Base-by-base conservation (phyloP, 1,140 invertebrate species). In the Zelostemma sp. region DNA sequence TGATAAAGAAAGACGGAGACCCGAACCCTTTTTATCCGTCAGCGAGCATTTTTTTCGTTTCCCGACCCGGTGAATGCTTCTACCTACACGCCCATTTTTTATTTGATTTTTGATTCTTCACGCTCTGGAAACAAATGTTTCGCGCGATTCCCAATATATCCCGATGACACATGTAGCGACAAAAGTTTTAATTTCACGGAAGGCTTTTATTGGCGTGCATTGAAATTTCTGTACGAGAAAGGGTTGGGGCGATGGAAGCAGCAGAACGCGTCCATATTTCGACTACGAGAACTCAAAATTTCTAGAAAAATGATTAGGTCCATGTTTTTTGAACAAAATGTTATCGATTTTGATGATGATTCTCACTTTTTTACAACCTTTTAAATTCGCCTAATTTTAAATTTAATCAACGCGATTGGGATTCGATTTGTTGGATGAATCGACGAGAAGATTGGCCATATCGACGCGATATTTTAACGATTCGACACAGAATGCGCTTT, bases 71-170 rank as follows among this genome's bases (percentile, higher is more conserved):
- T 55, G 46, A 67, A 63, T 51, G 40, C 55, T 73, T 60, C 64
- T 58, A 63, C 53, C 57, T 38, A 60, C 60, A 71, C 72, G 72
- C 77, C 74, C 75, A 68, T 77, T 79, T 80, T 77, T 82, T 85
- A 84, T 85, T 85, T 85, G 83, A 84, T 84, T 73, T 82, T 78
- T 53, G 31, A 84, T 85, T 84, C 53, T 74, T 12, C 78, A 84
- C 80, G 80, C 80, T 59, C 63, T 62, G 72, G 53, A 68, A 71
- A 28, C 72, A 81, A 85, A 83, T 85, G 76, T 79, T 75, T 83
- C 78, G 78, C 83, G 79, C 80, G 81, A 83, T 83, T 83, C 79
- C 73, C 78, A 74, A 80, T 83, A 80, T 75, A 74, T 82, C 78
- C 76, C 65, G 48, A 58, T 46, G 43, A 69, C 66, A 74, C 73